Percentiles rank a stretch among this genome's conserved stretches.
These are phyloP conservation scores for Arctocebus calabarensis DNA, from an alignment of 2,797 vertebrate species.

Conservation along the genomic window DNA sequence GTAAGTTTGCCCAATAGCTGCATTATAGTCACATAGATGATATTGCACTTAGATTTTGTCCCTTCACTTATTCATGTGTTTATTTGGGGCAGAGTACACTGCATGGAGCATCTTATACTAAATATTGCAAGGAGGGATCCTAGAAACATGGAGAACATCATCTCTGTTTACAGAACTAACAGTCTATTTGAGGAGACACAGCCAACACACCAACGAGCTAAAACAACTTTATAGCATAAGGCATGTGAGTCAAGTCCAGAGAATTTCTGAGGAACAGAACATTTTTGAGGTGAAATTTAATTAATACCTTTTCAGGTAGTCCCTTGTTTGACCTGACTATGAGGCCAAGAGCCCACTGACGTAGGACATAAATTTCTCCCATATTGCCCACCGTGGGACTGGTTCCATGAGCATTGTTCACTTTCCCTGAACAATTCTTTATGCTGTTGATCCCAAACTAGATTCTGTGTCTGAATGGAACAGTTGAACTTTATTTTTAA, in stretches of 20 bases:
- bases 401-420: not conserved
- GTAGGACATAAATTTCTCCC: not conserved
- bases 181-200: not conserved
- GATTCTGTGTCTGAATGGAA: not conserved
- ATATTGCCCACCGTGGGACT: not conserved
- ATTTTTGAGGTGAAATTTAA: conserved; percentile 11
- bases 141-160: not conserved
- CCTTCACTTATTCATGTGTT: not conserved
- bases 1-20: not conserved
- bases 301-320: not conserved
- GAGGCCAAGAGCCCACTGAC: not conserved
- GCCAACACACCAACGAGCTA: not conserved
- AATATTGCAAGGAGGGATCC: not conserved
- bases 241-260: not conserved
- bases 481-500: not conserved
- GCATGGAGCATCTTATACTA: not conserved
- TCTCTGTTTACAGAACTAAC: not conserved
- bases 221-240: not conserved
- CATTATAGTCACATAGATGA: not conserved
- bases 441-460: not conserved
- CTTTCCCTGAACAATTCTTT: not conserved
- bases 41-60: not conserved
- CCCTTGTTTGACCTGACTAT: not conserved
- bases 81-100: not conserved
- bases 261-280: not conserved